These are phyloP conservation scores for Hipparchia sbordonii DNA, from an alignment of 2,888 invertebrate genomes.

Conservation along the genomic window DNA sequence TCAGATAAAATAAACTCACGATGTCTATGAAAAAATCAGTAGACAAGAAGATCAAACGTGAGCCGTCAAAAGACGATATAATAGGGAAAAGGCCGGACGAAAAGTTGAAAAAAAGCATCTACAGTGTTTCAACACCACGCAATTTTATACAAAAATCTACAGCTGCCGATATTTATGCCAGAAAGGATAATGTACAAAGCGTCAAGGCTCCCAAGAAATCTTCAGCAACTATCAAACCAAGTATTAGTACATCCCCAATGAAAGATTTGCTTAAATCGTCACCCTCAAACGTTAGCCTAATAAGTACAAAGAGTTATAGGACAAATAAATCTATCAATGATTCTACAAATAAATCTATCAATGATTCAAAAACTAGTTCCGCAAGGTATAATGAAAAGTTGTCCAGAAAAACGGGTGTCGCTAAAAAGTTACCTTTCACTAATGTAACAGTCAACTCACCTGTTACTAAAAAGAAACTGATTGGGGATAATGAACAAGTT, in stretches of 20 bases:
- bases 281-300: conserved; percentile 55
- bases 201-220: conserved; percentile 59
- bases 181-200: conserved; percentile 45
- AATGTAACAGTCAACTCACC: conserved; percentile 71
- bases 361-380: conserved; percentile 20
- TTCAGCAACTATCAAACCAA: conserved; percentile 39
- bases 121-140: conserved; percentile 58
- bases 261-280: conserved; percentile 63
- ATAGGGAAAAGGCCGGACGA: conserved; percentile 53
- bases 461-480: conserved; percentile 45
- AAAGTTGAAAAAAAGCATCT: conserved; percentile 53
- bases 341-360: conserved; percentile 28
- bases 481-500: neutral
- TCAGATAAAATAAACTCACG: neutral
- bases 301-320: conserved; percentile 41
- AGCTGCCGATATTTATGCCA: conserved; percentile 67
- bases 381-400: conserved; percentile 8
- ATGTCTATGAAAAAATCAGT: conserved; percentile 46
- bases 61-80: conserved; percentile 53
- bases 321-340: no score
- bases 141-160: conserved; percentile 59
- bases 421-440: conserved; percentile 49
- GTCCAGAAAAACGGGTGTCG: conserved; percentile 40
- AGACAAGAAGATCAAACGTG: conserved; percentile 47
- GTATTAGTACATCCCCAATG: conserved; percentile 58